Evolutionary conservation across 2,113 vertebrate genomes (phyloP).

Genomic region (Beaufortia kweichowensis): DNA sequence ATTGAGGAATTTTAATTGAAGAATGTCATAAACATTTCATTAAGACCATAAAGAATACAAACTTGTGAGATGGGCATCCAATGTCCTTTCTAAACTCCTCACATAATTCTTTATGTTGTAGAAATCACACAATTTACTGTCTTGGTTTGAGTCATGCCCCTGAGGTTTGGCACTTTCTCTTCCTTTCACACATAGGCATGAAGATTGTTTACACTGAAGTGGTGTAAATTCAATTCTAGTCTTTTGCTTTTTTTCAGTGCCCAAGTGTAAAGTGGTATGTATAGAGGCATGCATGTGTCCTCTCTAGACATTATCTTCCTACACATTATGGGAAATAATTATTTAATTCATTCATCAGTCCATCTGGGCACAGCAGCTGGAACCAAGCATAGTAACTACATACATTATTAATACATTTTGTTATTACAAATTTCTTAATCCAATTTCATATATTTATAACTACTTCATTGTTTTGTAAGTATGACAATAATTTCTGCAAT

Average conservation of each 20-base stretch:
- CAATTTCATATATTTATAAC: neutral
- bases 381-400: neutral
- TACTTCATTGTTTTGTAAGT: too few species aligned
- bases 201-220: constrained; percentile 73
- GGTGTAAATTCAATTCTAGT: constrained; percentile 77
- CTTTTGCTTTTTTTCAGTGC: constrained; percentile 67
- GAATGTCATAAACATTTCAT: too few species aligned
- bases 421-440: constrained; percentile 3
- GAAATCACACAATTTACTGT: constrained; percentile 53
- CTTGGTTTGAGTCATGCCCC: constrained; percentile 52
- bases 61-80: too few species aligned
- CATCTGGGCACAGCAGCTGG: neutral
- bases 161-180: constrained; percentile 62
- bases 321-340: constrained; percentile 65
- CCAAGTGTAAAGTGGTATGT: constrained; percentile 76
- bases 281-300: constrained; percentile 65
- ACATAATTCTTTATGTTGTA: constrained; percentile 58
- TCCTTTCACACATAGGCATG: constrained; percentile 43
- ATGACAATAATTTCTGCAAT: neutral
- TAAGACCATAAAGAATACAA: too few species aligned
- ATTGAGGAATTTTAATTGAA: too few species aligned
- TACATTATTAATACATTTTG: neutral
- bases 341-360: constrained; percentile 59
- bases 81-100: too few species aligned
- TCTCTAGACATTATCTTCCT: constrained; percentile 63